Base-by-base conservation (phyloP, 2,888 invertebrate genomes). In the Thera britannica region DNA sequence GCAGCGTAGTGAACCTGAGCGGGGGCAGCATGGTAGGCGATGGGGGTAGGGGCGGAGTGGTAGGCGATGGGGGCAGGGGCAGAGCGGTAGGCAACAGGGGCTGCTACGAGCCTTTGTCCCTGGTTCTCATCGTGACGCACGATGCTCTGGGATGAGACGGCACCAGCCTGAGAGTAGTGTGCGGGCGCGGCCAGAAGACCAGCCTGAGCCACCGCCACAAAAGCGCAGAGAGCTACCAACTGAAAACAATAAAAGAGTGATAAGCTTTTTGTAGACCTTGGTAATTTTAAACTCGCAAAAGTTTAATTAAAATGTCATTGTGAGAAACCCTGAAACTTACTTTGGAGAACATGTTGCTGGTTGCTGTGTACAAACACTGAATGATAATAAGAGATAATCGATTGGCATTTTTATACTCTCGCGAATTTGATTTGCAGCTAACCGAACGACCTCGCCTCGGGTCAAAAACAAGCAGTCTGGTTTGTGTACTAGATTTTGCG, bases 61-160 rank as follows among this genome's bases (percentile, higher is more conserved):
- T 46, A 46, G 8, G 44, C 44, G 9, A 46, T 7, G 44, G 44
- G 77, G n/a, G 75, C 73, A 52, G 72, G 79, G 9, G 79, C 79
- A n/a, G 78, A 68, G 70, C 77, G 75, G 77, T 81, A 88, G 12
- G 79, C 77, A 57, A 76, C 71, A 23, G 79, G 77, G 12, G 74
- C 73, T n/a, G 70, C 75, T 46, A 75, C 59, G 44, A 75, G 60
- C 64, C 77, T 76, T 38, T 75, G 70, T n/a, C 71, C 72, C 58
- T 72, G 87, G 77, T 71, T 86, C 83, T 81, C 87, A 83, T 89
- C 90, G 77, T 86, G 87, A 61, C 90, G 86, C 44, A 89, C 81
- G 74, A 90, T 87, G 81, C 81, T 88, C 74, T 88, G 89, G 23
- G 88, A 88, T 55, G 90, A 90, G 56, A 89, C 86, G 5, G 87